Base-by-base conservation (phyloP, 2,113 vertebrate genomes). In the Alligator mississippiensis region DNA sequence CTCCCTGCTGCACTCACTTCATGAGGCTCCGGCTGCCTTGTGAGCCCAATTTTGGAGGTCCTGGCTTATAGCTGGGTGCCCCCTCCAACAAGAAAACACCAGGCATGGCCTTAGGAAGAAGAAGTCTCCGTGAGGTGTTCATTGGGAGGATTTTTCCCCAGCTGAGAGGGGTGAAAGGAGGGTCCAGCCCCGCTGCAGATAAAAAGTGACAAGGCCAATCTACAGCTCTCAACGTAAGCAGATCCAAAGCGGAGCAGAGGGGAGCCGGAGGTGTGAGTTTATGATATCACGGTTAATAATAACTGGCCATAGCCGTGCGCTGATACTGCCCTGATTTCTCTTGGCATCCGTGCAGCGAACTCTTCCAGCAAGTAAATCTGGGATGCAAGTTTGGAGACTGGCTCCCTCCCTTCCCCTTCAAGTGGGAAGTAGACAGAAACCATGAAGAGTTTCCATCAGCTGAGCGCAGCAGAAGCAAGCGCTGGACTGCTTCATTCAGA, bases 391-490 rank as follows among this genome's bases (percentile, higher is more conserved):
- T 28, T 24, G 28, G 74, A 81, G 68, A 55, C 55, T n/a, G 55
- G 28, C 64, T 82, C 90, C 47, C n/a, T 88, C 82, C 62, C 75
- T 89, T 76, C 21, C 47, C 47, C 8, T 47, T 47, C 1, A 2
- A 87, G 85, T 21, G 34, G 64, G 82, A 90, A 96, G 89, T 70
- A 74, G 76, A 90, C 22, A 38, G 84, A 92, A 94, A 89, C 54
- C 80, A 77, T 74, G 55, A 79, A 0, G 38, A 82, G 25, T 66
- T 93, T 83, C 28, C 19, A 2, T 77, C 87, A 84, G 84, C 80
- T 82, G 93, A 85, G 80, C 92, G 85, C 85, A 61, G 74, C 63
- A 83, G 25, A 58, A 62, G 34, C 79, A 13, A 72, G 27, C 34
- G 16, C 4, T 58, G 60, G 78, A 84, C 85, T 57, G 55, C 85